A percentile compares a stretch with the other conserved stretches of the same genome.
phyloP scores from a whole-genome alignment of 2,888 invertebrate genomes.

The Alitta virens region DNA sequence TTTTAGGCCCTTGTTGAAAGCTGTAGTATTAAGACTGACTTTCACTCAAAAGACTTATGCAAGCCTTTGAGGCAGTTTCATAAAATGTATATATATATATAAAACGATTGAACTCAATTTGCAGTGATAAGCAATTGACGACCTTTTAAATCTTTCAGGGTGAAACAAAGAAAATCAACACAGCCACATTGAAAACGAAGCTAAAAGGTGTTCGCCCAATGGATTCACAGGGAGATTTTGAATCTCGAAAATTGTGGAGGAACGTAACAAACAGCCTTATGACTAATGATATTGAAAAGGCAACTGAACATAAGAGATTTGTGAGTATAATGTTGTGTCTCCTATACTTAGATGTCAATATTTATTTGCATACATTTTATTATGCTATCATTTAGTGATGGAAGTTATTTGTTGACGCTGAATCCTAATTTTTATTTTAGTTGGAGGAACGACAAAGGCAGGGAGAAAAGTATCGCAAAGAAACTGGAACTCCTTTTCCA shows the following conservation, averaged over 20 bases:
- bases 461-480: slow-evolving; percentile 48
- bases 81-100: background rate
- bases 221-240: slow-evolving; percentile 56
- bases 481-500: slow-evolving; percentile 45
- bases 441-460: slow-evolving; percentile 54
- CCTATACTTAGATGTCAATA: too few relatives aligned
- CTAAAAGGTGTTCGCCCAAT: slow-evolving; percentile 57
- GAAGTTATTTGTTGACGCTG: background rate
- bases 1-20: too few relatives aligned
- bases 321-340: too few relatives aligned
- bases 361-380: too few relatives aligned
- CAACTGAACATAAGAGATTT: slow-evolving; percentile 57
- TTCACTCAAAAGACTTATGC: background rate
- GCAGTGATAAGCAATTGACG: background rate
- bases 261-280: slow-evolving; percentile 58
- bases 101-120: background rate
- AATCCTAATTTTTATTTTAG: slow-evolving; percentile 32
- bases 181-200: slow-evolving; percentile 35
- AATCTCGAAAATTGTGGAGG: slow-evolving; percentile 60
- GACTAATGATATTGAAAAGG: slow-evolving; percentile 55
- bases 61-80: background rate
- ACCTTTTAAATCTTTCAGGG: slow-evolving; percentile 37
- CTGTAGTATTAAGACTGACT: background rate
- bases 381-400: background rate
- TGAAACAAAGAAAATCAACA: slow-evolving; percentile 36